Evolutionary conservation across 2,113 vertebrate genomes (phyloP).

Genomic region (Hemiscyllium ocellatum): DNA sequence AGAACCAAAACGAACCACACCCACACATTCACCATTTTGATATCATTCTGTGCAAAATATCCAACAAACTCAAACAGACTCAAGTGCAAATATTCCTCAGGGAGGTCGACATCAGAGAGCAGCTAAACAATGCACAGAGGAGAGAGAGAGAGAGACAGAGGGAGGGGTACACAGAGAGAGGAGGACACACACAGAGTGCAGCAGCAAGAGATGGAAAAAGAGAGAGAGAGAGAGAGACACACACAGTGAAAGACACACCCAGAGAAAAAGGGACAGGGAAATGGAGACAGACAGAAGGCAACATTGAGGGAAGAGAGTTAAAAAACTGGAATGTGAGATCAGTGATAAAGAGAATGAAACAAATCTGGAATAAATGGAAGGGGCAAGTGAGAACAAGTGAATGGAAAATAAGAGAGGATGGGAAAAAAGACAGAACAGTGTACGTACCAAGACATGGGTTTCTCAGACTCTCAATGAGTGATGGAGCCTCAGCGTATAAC

Average conservation of each 20-base stretch:
- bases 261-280: too few species aligned
- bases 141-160: conserved; percentile 25
- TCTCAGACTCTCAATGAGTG: background rate
- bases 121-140: background rate
- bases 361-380: too few species aligned
- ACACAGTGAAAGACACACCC: too few species aligned
- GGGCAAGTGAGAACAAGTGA: too few species aligned
- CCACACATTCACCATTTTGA: background rate
- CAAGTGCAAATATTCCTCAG: conserved; percentile 9
- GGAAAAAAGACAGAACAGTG: too few species aligned
- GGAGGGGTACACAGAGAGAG: background rate
- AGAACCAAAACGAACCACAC: background rate
- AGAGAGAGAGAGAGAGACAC: too few species aligned
- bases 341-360: too few species aligned
- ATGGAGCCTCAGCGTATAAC: background rate
- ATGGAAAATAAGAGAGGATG: too few species aligned
- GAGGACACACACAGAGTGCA: background rate
- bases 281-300: too few species aligned
- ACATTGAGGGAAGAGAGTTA: too few species aligned
- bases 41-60: background rate
- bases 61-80: background rate
- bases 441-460: background rate
- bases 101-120: background rate
- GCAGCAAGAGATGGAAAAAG: too few species aligned
- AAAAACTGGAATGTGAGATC: too few species aligned